Evolutionary conservation across 2,113 vertebrate species (phyloP), one percentile per base, ranked within the genome.

Genomic region (Empidonax alnorum): DNA sequence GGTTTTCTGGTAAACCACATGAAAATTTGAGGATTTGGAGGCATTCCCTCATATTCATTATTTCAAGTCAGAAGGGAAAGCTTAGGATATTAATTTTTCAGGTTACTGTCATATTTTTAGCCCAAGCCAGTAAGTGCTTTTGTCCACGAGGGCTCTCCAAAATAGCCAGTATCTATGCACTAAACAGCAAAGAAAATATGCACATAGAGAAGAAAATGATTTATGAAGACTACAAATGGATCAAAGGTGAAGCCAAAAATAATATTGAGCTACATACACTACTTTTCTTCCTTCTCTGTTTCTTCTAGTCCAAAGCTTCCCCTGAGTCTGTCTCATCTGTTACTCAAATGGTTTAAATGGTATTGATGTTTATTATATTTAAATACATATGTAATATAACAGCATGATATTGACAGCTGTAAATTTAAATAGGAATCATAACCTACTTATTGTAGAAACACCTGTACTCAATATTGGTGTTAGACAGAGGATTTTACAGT

Each of bases 11-110:
- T 46, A 76, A 89, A 50, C 20, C 49, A 37, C 69, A 58, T 61
- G 41, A 78, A 93, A 90, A 93, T 89, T 14, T 68, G 68, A 77
- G 59, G 44, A 21, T 90, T 86, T 90, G 79, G 50, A 90, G 44
- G 15, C 20, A 6, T 92, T 93, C 46, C 42, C 44, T 92, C 10
- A 18, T 72, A 44, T 5, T 93, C 22, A 30, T 82, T 76, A 58
- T 84, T 90, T 91, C 23, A 33, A 56, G 14, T 88, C 55, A 42
- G 47, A 80, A 80, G 16, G 47, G 39, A 96, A 79, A 53, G 25
- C 28, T 61, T 28, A 49, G 24, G 28, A 23, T 94, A 72, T 81
- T 74, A 67, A 31, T 44, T 68, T 94, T 94, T 93, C 44, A 89
- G 14, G 12, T 76, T 80, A 66, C 59, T 71, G 28, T 71, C 62